Conservation (phyloP, 2,888 invertebrate genomes). For the Hydroisotoma schaefferi region DNA sequence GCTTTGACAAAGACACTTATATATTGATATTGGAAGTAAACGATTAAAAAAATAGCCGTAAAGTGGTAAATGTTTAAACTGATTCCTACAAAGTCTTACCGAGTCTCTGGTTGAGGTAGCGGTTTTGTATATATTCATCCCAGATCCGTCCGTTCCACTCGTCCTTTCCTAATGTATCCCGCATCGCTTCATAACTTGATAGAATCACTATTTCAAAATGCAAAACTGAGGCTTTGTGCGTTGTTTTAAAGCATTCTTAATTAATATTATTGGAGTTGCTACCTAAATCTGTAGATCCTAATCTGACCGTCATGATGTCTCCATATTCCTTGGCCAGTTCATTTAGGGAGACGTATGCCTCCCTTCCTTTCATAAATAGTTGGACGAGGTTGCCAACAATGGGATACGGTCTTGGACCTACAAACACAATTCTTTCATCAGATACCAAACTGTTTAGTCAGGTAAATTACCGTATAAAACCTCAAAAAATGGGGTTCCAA, state of each 20-base stretch:
- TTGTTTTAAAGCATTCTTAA: background rate
- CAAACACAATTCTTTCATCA: no score
- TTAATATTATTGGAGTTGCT: background rate
- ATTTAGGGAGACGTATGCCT: slow-evolving; percentile 8
- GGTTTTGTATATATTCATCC: slow-evolving; percentile 6
- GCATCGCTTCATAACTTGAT: slow-evolving; percentile 15
- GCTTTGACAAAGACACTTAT: no score
- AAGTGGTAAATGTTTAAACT: no score
- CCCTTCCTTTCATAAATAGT: slow-evolving; percentile 3
- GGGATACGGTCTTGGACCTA: background rate
- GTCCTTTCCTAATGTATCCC: slow-evolving; percentile 11
- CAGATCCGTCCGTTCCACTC: slow-evolving; percentile 22
- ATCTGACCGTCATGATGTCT: slow-evolving; percentile 13
- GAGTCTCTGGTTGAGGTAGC: slow-evolving; percentile 16
- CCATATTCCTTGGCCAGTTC: slow-evolving; percentile 20
- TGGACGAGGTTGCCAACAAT: background rate
- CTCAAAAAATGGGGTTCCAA: no score
- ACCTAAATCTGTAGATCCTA: slow-evolving; percentile 18
- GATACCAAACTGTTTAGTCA: no score
- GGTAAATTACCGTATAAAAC: no score
- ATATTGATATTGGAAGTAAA: background rate
- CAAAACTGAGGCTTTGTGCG: background rate
- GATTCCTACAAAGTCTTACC: no score
- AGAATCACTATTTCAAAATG: slow-evolving; percentile 13
- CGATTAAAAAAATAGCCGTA: background rate